Evolutionary conservation across 2,797 vertebrate genomes (phyloP).

Genomic region (Aldrovandia affinis): DNA sequence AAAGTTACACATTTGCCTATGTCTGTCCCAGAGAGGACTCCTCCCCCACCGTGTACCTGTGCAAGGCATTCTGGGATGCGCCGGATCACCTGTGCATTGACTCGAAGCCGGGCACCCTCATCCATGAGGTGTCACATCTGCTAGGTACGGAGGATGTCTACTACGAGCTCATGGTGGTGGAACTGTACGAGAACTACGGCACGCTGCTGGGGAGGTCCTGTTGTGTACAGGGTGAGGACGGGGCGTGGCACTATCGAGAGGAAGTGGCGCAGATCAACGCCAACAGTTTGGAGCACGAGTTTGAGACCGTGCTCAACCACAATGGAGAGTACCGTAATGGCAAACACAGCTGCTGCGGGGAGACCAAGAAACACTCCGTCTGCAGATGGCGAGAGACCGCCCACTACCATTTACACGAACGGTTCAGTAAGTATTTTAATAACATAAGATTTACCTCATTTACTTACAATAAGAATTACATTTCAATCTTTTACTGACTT

Average conservation of each 20-base stretch:
- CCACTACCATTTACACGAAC: constrained; percentile 34
- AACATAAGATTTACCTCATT: no score
- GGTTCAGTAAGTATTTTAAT: constrained; percentile 21
- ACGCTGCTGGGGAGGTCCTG: constrained; percentile 16
- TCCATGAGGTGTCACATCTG: constrained; percentile 38
- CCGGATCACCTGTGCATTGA: not conserved
- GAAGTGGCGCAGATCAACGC: constrained; percentile 35
- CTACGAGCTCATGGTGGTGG: constrained; percentile 16
- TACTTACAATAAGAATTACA: no score
- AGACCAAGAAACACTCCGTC: constrained; percentile 32
- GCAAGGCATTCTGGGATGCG: constrained; percentile 26
- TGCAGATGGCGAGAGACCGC: not conserved
- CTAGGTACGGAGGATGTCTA: constrained; percentile 28
- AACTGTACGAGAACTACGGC: constrained; percentile 15
- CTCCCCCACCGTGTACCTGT: constrained; percentile 32
- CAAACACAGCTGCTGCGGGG: constrained; percentile 32
- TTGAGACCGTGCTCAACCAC: constrained; percentile 37
- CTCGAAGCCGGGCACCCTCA: constrained; percentile 32
- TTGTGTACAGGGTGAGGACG: not conserved
- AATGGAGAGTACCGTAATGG: not conserved
- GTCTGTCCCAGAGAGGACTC: not conserved
- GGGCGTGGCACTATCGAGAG: not conserved
- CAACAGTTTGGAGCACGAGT: constrained; percentile 37
- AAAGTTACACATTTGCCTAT: constrained; percentile 18
- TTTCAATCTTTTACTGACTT: not conserved